A percentile compares a stretch with the other conserved stretches of the same genome.
These are phyloP conservation scores for Trypoxylus dichotomus DNA, from an alignment of 1,140 invertebrate species.

Conservation along the genomic window DNA sequence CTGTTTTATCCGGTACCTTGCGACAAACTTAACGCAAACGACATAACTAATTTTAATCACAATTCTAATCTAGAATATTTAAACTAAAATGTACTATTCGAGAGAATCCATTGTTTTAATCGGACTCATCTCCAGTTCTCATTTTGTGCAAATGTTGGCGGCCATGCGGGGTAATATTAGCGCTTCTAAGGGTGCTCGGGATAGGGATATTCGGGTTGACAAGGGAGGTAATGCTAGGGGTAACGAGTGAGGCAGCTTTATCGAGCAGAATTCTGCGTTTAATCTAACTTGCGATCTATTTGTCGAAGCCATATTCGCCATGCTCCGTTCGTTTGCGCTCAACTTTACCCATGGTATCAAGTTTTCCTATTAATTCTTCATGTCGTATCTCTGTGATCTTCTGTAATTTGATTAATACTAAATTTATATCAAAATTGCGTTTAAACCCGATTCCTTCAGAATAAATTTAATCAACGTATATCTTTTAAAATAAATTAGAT, in stretches of 20 bases:
- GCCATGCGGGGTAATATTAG: slow-evolving; percentile 50
- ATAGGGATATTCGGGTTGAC: slow-evolving; percentile 34
- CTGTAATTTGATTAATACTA: not conserved
- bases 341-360: slow-evolving; percentile 10
- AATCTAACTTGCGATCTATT: slow-evolving; percentile 53
- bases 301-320: slow-evolving; percentile 45
- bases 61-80: slow-evolving; percentile 31
- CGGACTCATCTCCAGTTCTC: slow-evolving; percentile 54
- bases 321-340: slow-evolving; percentile 22
- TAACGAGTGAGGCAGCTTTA: slow-evolving; percentile 43
- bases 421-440: too few species aligned
- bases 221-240: slow-evolving; percentile 40
- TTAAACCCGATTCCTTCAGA: too few species aligned
- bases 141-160: slow-evolving; percentile 52
- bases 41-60: slow-evolving; percentile 27
- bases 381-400: slow-evolving; percentile 9
- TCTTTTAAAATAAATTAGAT: too few species aligned
- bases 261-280: slow-evolving; percentile 52
- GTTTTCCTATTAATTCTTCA: slow-evolving; percentile 29
- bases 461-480: too few species aligned
- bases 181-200: slow-evolving; percentile 48
- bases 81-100: slow-evolving; percentile 35
- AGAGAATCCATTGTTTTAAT: slow-evolving; percentile 52
- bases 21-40: not conserved
- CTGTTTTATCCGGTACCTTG: not conserved